These are phyloP conservation scores for Ceramica pisi DNA, from an alignment of 2,888 invertebrate genomes.

Conservation along the genomic window DNA sequence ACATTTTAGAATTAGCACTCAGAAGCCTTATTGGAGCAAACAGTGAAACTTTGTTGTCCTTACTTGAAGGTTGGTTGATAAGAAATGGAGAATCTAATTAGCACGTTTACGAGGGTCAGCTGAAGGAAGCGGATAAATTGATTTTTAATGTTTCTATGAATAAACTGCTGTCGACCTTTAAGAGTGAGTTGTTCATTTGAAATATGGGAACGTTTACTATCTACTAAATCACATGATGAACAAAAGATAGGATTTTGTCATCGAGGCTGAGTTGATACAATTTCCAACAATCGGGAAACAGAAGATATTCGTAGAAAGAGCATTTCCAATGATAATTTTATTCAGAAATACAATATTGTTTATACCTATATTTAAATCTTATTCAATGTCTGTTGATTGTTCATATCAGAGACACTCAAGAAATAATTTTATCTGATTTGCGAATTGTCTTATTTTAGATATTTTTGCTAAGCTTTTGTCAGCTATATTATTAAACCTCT, in stretches of 20 bases:
- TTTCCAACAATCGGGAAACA: background rate
- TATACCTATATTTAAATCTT: conserved; percentile 14
- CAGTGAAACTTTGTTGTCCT: conserved; percentile 1
- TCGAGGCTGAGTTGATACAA: too few relatives aligned
- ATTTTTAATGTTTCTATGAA: conserved; percentile 18
- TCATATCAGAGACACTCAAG: conserved; percentile 10
- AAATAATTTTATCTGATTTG: conserved; percentile 39
- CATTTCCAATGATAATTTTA: conserved; percentile 14
- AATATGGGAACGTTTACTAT: too few relatives aligned
- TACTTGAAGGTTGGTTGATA: conserved; percentile 16
- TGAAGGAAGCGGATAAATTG: conserved; percentile 7
- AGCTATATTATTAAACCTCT: background rate
- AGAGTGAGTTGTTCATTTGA: background rate
- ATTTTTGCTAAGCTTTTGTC: conserved; percentile 8
- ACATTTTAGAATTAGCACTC: too few relatives aligned
- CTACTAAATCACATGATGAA: too few relatives aligned
- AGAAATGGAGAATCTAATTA: conserved; percentile 29
- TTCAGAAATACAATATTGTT: background rate
- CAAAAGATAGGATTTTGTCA: too few relatives aligned
- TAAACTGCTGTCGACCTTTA: background rate
- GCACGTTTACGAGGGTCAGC: conserved; percentile 23
- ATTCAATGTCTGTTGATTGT: conserved; percentile 15
- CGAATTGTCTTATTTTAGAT: conserved; percentile 19
- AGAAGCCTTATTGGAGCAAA: background rate
- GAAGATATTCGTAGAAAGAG: background rate